Percentiles rank a stretch among this genome's conserved stretches.
Evolutionary conservation across 2,113 vertebrate genomes (phyloP).

Genomic region (Callorhinus ursinus): DNA sequence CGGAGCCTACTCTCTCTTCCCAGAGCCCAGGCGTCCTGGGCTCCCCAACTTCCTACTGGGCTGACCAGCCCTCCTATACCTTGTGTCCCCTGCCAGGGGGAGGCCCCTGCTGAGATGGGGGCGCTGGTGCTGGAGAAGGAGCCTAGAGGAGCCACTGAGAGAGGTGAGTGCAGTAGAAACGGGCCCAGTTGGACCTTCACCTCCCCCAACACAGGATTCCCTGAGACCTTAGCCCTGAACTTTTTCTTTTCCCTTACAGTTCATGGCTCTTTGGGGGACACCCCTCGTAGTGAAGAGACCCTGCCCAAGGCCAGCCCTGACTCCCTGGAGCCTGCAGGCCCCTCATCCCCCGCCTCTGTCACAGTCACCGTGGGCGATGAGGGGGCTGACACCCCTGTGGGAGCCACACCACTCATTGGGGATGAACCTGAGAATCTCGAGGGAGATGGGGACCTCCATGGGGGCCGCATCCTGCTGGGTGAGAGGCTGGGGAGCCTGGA

Average conservation of each 20-base stretch:
- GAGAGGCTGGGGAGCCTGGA: background rate
- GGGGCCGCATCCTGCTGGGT: conserved; percentile 76
- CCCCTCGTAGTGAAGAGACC: conserved; percentile 58
- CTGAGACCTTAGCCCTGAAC: background rate
- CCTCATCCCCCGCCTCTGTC: conserved; percentile 79
- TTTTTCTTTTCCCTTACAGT: conserved; percentile 76
- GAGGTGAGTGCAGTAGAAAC: conserved; percentile 66
- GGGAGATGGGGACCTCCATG: conserved; percentile 71
- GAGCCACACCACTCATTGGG: conserved; percentile 65
- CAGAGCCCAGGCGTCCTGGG: conserved; percentile 78
- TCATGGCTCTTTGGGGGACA: conserved; percentile 69
- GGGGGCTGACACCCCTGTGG: conserved; percentile 74
- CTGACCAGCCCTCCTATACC: conserved; percentile 69
- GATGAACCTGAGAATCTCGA: conserved; percentile 74
- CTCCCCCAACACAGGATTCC: background rate
- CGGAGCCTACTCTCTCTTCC: conserved; percentile 80
- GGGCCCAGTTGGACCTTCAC: background rate
- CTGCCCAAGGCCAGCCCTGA: conserved; percentile 68
- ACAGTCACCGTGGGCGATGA: conserved; percentile 81
- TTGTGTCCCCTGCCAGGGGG: conserved; percentile 79
- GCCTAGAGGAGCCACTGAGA: conserved; percentile 63
- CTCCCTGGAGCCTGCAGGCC: conserved; percentile 71
- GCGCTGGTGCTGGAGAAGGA: conserved; percentile 78
- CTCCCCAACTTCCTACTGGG: conserved; percentile 64
- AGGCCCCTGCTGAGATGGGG: conserved; percentile 77